Evolutionary conservation across 2,888 invertebrate genomes (phyloP), one percentile per base, ranked within the genome.

Genomic region (Amiota minor): DNA sequence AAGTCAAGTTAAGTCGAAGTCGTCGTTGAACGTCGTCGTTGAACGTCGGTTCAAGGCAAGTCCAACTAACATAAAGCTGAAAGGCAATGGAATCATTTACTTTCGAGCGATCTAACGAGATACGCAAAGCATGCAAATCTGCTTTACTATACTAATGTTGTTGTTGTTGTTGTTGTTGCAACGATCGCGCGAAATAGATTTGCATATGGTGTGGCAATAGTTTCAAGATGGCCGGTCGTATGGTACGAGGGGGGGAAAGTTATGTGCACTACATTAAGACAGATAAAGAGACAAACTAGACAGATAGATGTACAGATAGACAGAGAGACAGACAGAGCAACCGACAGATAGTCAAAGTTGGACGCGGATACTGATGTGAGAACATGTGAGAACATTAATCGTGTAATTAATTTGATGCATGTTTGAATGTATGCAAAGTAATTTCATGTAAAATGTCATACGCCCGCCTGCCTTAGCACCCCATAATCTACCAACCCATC

Each of bases 381-480:
- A 65, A 83, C 83, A 83, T 83, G 85, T 81, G 87, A 83, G 83
- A 83, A 85, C 89, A 89, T 89, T 89, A 89, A 89, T 89, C 89
- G 89, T 88, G 87, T 89, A 89, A 89, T 89, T 89, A 89, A 89
- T 89, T 89, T 89, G 89, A 89, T 88, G 88, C 89, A 89, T 89
- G 89, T 35, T 35, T 35, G 35, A 35, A 35, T 87, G 88, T 87
- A 89, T 89, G 87, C 87, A 87, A 88, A 87, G 83, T 85, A 84
- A 86, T 86, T 88, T 86, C 87, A 88, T 88, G 87, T 88, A 83
- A 85, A 88, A 77, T 88, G 88, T 87, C 85, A 83, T 80, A 76
- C 81, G 78, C 81, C 76, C 76, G 75, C 35, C 76, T 46, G 23
- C 61, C 64, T 45, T 35, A 6, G 35, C 23, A 47, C 16, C 59